phyloP scores from a whole-genome alignment of 2,888 invertebrate genomes.

The Mesoligia furuncula region DNA sequence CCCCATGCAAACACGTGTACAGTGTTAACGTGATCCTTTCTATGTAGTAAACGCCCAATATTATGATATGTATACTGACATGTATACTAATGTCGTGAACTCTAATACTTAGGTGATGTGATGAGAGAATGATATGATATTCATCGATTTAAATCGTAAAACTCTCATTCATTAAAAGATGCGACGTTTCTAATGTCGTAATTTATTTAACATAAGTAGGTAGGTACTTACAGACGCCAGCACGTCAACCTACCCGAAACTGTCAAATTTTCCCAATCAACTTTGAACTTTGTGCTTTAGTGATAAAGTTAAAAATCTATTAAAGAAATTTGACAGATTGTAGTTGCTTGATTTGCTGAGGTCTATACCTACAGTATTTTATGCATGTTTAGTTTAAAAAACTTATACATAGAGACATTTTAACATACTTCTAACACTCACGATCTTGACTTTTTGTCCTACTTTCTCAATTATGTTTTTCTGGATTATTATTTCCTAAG shows the following conservation, averaged over 20 bases:
- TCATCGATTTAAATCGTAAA: background rate
- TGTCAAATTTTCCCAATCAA: too few relatives aligned
- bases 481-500: background rate
- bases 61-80: constrained; percentile 17
- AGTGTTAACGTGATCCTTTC: constrained; percentile 53
- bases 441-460: background rate
- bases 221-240: too few relatives aligned
- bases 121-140: constrained; percentile 13
- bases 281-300: too few relatives aligned
- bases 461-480: background rate
- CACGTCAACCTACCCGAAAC: too few relatives aligned
- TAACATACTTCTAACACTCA: background rate
- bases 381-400: background rate
- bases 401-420: background rate
- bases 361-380: background rate
- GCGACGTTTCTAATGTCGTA: constrained; percentile 1
- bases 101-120: background rate
- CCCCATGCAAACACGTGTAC: constrained; percentile 65
- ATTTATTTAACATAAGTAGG: background rate
- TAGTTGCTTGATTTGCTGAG: too few relatives aligned
- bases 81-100: constrained; percentile 7
- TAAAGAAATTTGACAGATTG: too few relatives aligned
- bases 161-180: background rate
- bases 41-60: constrained; percentile 57
- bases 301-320: too few relatives aligned